Evolutionary conservation across 2,888 invertebrate species (phyloP), one percentile per base, ranked within the genome.

Genomic region (Microchrysa polita): DNA sequence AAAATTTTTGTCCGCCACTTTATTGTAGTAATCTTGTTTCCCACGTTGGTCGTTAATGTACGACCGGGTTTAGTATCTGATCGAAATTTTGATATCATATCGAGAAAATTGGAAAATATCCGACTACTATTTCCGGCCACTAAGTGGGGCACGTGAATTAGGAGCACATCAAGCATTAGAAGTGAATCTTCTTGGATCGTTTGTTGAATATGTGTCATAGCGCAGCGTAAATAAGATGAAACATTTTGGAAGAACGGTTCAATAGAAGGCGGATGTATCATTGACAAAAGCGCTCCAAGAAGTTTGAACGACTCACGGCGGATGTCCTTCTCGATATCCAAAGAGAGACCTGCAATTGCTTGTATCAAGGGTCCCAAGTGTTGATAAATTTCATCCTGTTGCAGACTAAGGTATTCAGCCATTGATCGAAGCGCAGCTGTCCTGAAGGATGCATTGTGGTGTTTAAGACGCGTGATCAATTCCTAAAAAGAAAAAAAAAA

Each of bases 191-290:
- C 92, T 81, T 95, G 93, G 76, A 97, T 91, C 67, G 88, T 87
- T 12, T 88, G 88, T 81, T 93, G 90, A 74, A 97, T 93, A 80
- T 96, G 94, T 0, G 95, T 96, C 94, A 97, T 94, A 0, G 94
- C 93, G 86, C 96, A 96, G 71, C 92, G 89, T 61, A 96, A 83
- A 82, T 94, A 93, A 1, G 93, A 92, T 20, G 92, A 90, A 75
- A 96, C 85, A 5, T 93, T 87, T 76, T 91, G 89, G 81, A 92
- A 93, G 82, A 94, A 94, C 10, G 95, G 94, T 53, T 79, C 77
- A 1, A 82, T 74, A 0, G 80, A 76, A 10, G 79, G 77, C 0
- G 75, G 9, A 1, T 79, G 75, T 2, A 82, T 74, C 0, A 79
- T 76, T 1, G 79, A 79, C 23, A 83, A 77, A 27, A 83, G 76